These are phyloP conservation scores for Cephalopachus bancanus DNA, from an alignment of 2,797 vertebrate genomes.

Conservation along the genomic window DNA sequence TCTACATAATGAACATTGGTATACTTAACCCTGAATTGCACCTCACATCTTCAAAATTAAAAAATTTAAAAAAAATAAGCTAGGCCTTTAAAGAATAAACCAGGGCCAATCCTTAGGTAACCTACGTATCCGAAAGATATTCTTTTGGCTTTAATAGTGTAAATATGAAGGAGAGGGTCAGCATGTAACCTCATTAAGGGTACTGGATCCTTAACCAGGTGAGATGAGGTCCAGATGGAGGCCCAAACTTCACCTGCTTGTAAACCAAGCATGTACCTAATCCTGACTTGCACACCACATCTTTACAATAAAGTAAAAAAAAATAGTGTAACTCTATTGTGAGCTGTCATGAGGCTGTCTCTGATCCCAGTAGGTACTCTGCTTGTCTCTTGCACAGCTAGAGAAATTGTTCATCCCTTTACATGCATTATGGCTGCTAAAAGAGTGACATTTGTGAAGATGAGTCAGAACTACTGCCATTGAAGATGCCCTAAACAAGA, in stretches of 20 bases:
- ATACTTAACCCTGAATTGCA: too few species aligned
- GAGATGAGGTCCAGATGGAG: too few species aligned
- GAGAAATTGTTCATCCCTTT: neutral
- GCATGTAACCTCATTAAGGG: too few species aligned
- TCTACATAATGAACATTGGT: too few species aligned
- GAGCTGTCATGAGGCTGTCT: neutral
- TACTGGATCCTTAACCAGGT: too few species aligned
- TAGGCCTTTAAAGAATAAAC: neutral
- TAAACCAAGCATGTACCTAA: too few species aligned
- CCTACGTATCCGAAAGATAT: neutral
- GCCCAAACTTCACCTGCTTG: too few species aligned
- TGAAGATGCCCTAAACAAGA: neutral
- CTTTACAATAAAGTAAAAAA: too few species aligned
- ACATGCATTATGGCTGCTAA: neutral
- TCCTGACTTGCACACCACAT: too few species aligned
- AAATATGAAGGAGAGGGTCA: neutral
- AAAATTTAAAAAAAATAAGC: too few species aligned
- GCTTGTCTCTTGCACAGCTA: neutral
- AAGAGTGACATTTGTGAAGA: conserved; percentile 52
- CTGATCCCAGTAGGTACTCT: neutral
- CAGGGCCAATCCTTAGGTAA: neutral
- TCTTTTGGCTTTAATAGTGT: neutral
- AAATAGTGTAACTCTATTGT: too few species aligned
- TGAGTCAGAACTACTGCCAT: conserved; percentile 11
- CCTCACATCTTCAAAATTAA: too few species aligned